Conservation (phyloP, 2,888 invertebrate genomes). For the Platycheirus albimanus region DNA sequence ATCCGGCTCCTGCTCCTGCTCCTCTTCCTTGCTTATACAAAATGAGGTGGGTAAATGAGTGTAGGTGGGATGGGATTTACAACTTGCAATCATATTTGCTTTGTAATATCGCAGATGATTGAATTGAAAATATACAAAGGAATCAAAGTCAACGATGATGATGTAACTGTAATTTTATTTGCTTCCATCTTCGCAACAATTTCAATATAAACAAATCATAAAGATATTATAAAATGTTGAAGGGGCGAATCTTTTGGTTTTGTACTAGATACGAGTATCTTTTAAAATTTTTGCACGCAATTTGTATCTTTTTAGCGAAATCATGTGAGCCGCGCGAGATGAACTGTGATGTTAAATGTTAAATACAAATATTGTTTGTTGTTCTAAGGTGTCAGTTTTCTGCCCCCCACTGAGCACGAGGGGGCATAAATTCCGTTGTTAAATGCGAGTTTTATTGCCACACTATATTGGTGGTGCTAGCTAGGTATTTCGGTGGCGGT, state of each 20-base stretch:
- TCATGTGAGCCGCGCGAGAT: not conserved
- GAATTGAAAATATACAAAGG: slow-evolving; percentile 37
- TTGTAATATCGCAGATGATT: slow-evolving; percentile 42
- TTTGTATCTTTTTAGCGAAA: not conserved
- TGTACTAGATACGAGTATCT: not conserved
- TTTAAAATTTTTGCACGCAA: not conserved
- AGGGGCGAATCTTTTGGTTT: no score
- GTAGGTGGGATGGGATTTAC: slow-evolving; percentile 17
- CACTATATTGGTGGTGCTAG: not conserved
- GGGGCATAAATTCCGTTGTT: not conserved
- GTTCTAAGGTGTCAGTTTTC: not conserved
- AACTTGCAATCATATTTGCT: slow-evolving; percentile 39
- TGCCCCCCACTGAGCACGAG: not conserved
- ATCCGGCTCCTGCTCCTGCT: not conserved
- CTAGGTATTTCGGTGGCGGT: not conserved
- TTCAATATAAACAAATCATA: slow-evolving; percentile 11
- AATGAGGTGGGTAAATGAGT: not conserved
- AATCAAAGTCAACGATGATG: slow-evolving; percentile 10
- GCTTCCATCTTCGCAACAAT: not conserved
- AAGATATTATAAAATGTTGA: slow-evolving; percentile 8
- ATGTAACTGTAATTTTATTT: slow-evolving; percentile 6
- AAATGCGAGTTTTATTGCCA: not conserved
- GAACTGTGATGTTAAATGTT: not conserved
- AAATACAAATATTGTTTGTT: not conserved
- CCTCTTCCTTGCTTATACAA: no score